phyloP scores from a whole-genome alignment of 2,888 invertebrate genomes.

The Caenorhabditis doughertyi region DNA sequence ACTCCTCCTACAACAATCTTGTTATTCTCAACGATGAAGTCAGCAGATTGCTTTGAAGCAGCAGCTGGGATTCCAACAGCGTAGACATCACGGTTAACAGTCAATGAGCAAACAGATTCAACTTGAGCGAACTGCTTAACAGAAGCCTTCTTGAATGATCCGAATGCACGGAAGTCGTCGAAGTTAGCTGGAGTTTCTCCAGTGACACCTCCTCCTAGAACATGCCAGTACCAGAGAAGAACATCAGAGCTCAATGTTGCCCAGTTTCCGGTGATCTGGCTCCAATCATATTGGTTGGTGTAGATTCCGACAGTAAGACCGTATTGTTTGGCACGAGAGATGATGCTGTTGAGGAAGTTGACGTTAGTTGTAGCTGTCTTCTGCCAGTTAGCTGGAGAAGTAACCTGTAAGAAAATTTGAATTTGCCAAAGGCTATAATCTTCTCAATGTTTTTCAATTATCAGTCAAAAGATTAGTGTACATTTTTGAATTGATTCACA shows the following conservation, averaged over 20 bases:
- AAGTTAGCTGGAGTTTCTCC: slow-evolving; percentile 67
- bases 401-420: slow-evolving; percentile 57
- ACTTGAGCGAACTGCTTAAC: slow-evolving; percentile 66
- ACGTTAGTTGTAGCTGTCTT: slow-evolving; percentile 37
- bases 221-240: slow-evolving; percentile 69
- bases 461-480: neutral
- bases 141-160: slow-evolving; percentile 49
- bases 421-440: neutral
- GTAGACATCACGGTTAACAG: slow-evolving; percentile 62
- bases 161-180: slow-evolving; percentile 64
- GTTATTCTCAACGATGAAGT: neutral
- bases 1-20: slow-evolving; percentile 48
- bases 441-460: neutral
- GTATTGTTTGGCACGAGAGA: slow-evolving; percentile 57
- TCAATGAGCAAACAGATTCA: slow-evolving; percentile 54
- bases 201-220: slow-evolving; percentile 54
- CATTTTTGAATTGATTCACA: neutral
- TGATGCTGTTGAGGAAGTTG: slow-evolving; percentile 66
- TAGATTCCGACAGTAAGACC: slow-evolving; percentile 65
- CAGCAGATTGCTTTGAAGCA: slow-evolving; percentile 7
- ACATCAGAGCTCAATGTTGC: slow-evolving; percentile 45
- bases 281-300: slow-evolving; percentile 66
- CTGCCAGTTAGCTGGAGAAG: slow-evolving; percentile 68
- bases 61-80: slow-evolving; percentile 62
- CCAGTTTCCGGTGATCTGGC: slow-evolving; percentile 65